Conservation (phyloP, 1,140 invertebrate genomes). For the Drosophila cardini region DNA sequence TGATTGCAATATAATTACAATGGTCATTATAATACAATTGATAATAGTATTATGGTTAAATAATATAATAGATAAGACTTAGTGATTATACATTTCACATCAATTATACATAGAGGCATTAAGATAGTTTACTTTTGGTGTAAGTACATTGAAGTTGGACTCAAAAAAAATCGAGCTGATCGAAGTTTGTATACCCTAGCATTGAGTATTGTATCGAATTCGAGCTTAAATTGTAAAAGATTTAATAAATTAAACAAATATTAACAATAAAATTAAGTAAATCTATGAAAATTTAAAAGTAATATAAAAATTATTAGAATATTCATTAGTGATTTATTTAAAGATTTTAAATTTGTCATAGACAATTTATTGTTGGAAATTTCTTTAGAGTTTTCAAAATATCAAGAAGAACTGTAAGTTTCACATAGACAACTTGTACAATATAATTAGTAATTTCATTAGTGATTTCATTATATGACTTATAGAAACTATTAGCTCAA, state of each 20-base stretch:
- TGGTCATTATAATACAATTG: background rate
- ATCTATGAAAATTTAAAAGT: background rate
- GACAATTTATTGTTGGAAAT: no score
- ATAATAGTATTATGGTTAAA: background rate
- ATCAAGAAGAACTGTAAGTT: no score
- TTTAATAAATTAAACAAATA: background rate
- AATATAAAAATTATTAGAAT: background rate
- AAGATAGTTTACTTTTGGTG: background rate
- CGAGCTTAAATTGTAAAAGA: background rate
- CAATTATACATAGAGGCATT: constrained; percentile 2
- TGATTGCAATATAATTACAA: constrained; percentile 1
- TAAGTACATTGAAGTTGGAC: background rate
- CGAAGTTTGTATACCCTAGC: background rate
- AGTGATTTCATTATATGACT: no score
- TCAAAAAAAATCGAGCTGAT: background rate
- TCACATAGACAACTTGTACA: no score
- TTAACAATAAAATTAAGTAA: background rate
- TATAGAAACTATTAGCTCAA: no score
- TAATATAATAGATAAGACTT: constrained; percentile 6
- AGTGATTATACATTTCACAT: background rate
- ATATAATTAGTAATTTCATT: background rate
- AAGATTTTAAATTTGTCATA: no score
- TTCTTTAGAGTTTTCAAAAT: no score
- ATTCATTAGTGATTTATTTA: no score
- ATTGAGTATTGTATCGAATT: background rate